Conservation (phyloP, 1,140 invertebrate species). For the Rhagoletis pomonella region DNA sequence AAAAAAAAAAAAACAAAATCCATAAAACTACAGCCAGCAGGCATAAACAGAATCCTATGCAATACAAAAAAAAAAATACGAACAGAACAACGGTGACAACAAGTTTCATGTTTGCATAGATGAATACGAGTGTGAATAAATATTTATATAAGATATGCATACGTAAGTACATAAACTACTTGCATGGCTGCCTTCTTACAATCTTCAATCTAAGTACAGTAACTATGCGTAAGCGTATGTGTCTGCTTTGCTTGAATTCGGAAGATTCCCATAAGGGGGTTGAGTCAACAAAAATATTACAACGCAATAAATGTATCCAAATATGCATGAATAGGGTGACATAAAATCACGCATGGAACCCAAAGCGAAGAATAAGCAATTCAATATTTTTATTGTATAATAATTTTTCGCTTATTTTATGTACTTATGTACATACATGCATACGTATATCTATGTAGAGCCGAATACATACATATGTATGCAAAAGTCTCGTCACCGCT, state of each 20-base stretch:
- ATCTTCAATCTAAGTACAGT: background rate
- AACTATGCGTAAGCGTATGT: background rate
- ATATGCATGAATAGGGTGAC: slow-evolving; percentile 29
- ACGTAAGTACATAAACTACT: background rate
- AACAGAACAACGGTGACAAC: background rate
- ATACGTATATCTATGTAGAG: too few species aligned
- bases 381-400: slow-evolving; percentile 18
- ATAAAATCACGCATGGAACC: background rate
- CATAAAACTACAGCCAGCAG: background rate
- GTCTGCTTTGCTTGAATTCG: background rate
- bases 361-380: background rate
- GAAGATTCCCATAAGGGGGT: background rate
- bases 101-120: background rate
- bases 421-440: slow-evolving; percentile 25
- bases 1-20: background rate
- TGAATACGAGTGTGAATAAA: too few species aligned
- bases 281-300: slow-evolving; percentile 65
- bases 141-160: background rate
- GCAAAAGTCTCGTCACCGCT: background rate
- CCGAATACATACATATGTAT: too few species aligned
- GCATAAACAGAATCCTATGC: background rate
- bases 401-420: slow-evolving; percentile 58
- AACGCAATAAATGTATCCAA: slow-evolving; percentile 60
- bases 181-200: background rate
- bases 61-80: background rate